These are phyloP conservation scores for Xestoiulus laeticollis DNA, from an alignment of 2,888 invertebrate species.

Conservation along the genomic window DNA sequence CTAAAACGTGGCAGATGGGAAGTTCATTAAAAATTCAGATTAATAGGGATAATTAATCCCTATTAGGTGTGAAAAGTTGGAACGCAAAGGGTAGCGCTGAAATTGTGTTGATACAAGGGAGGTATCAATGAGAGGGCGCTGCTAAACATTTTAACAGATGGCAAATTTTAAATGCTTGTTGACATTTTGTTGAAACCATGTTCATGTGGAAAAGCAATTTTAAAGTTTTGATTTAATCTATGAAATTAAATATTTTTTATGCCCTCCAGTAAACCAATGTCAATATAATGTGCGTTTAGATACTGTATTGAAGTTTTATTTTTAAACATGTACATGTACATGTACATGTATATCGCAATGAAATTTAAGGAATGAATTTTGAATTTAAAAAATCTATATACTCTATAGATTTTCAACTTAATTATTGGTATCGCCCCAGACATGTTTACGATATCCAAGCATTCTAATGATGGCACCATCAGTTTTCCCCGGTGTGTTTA, in stretches of 20 bases:
- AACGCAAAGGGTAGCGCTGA: conserved; percentile 40
- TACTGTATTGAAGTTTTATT: no score
- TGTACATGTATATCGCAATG: no score
- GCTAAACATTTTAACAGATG: conserved; percentile 14
- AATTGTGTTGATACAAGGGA: conserved; percentile 34
- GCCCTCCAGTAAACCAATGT: no score
- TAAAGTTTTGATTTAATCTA: neutral
- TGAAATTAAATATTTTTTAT: neutral
- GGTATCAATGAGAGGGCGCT: neutral
- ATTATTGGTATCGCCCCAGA: neutral
- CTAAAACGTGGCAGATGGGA: conserved; percentile 35
- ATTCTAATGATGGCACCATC: conserved; percentile 17
- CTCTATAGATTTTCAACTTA: no score
- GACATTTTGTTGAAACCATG: neutral
- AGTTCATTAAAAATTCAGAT: conserved; percentile 41
- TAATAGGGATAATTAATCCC: conserved; percentile 43
- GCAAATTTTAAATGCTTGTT: neutral
- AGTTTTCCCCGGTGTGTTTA: conserved; percentile 39
- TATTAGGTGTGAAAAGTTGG: conserved; percentile 38
- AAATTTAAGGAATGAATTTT: no score
- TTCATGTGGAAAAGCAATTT: no score
- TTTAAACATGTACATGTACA: no score
- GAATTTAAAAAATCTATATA: no score
- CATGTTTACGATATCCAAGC: neutral
- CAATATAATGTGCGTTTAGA: no score